phyloP scores from a whole-genome alignment of 92 coral and sea anemone genomes.

The Metridium senile region DNA sequence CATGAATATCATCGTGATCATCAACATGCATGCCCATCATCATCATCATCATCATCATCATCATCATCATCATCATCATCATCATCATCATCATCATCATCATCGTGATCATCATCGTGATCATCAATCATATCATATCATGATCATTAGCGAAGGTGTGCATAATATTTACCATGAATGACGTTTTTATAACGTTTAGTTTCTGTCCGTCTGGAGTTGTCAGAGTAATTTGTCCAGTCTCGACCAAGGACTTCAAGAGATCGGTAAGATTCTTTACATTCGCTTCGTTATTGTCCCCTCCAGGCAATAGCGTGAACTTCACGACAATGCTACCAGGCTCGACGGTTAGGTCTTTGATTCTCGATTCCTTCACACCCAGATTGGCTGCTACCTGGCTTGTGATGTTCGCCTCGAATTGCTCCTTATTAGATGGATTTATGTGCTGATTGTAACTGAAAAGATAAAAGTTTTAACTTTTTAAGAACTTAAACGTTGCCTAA shows the following conservation, averaged over 20 bases:
- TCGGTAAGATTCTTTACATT: conserved; percentile 34
- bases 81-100: background rate
- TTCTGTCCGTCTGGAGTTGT: conserved; percentile 48
- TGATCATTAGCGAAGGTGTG: background rate
- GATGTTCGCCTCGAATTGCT: conserved; percentile 33
- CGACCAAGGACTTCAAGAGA: conserved; percentile 42
- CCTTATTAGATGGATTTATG: conserved; percentile 39
- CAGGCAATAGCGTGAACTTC: conserved; percentile 60
- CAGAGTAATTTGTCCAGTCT: conserved; percentile 41
- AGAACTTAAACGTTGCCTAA: no score
- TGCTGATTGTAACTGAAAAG: conserved; percentile 40
- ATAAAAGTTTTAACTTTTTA: conserved; percentile 17
- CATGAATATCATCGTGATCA: background rate
- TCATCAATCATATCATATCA: background rate
- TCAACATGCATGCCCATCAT: background rate
- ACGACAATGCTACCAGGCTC: conserved; percentile 76
- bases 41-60: background rate
- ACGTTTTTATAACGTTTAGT: conserved; percentile 38
- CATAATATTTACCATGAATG: conserved; percentile 36
- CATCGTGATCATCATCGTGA: background rate
- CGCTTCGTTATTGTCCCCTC: conserved; percentile 25
- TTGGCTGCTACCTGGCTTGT: conserved; percentile 21
- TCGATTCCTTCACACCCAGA: conserved; percentile 46
- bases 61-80: background rate
- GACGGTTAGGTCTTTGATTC: conserved; percentile 48